Base-by-base conservation (phyloP, 1,140 invertebrate species). In the Charaxes varanes region DNA sequence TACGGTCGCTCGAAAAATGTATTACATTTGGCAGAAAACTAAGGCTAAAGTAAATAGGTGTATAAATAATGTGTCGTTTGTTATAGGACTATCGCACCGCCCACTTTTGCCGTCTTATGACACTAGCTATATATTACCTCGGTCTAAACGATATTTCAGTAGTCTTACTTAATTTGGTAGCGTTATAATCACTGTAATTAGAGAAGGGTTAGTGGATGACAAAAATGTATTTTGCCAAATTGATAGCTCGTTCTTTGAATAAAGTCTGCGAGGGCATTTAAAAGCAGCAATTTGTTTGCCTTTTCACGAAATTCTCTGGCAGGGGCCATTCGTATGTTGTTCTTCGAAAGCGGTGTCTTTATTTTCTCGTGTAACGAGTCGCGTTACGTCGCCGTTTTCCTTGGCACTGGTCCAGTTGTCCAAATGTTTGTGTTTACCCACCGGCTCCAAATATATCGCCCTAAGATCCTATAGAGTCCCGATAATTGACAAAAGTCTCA, bases 361-460 rank as follows among this genome's bases (percentile, higher is more conserved):
- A 43, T 50, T 41, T 31, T 48, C n/a, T 18, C 23, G 26, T 36
- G n/a, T 27, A 16, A 24, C 37, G 36, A 35, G 28, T 33, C 27
- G 23, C 14, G 15, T 40, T 32, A 28, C 8, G 19, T 31, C 21
- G 24, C 26, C 34, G 27, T 37, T 41, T 16, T 40, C 12, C 35
- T 53, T 69, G 66, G 66, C 66, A 19, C 12, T 1, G 26, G 11
- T 55, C 66, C 66, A 69, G 61, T 34, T 56, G 43, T 46, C 46
- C 26, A 18, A 45, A 51, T 49, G 54, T 54, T 57, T 62, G 41
- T 62, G 58, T 62, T 62, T 60, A 49, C 46, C 16, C 32, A 31
- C 33, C 32, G 13, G 28, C 23, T 24, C 12, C 2, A 11, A 2
- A 6, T 6, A 6, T 3, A 7, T n/a, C 21, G 6, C 6, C 6